These are phyloP conservation scores for Nephila pilipes DNA, from an alignment of 1,140 invertebrate genomes.

Conservation along the genomic window DNA sequence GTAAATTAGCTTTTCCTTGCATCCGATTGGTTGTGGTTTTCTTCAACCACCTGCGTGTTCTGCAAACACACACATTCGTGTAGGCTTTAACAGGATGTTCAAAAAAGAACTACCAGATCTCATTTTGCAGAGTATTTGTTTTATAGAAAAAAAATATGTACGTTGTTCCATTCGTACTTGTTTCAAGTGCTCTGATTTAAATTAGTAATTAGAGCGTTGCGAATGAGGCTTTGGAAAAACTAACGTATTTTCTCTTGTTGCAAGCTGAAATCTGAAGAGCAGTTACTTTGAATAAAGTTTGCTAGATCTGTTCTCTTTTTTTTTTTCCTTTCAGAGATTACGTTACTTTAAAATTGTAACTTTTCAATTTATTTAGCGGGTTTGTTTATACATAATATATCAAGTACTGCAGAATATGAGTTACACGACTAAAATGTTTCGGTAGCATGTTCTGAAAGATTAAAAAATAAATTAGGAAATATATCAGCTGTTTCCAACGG, in stretches of 20 bases:
- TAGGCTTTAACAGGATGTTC: constrained; percentile 45
- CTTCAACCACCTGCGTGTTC: constrained; percentile 50
- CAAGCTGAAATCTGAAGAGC: not conserved
- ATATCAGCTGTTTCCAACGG: too few species aligned
- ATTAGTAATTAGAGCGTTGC: constrained; percentile 44
- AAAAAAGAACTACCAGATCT: not conserved
- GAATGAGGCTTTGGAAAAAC: not conserved
- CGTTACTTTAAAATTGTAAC: not conserved
- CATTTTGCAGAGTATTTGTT: not conserved
- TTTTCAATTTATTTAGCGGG: too few species aligned
- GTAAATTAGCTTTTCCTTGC: not conserved
- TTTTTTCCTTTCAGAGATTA: not conserved
- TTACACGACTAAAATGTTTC: too few species aligned
- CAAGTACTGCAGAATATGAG: too few species aligned
- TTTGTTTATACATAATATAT: too few species aligned
- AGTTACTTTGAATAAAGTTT: too few species aligned
- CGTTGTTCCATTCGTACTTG: constrained; percentile 21
- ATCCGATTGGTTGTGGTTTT: constrained; percentile 51
- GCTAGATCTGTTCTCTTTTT: not conserved
- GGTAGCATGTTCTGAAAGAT: too few species aligned
- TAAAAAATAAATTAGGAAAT: too few species aligned
- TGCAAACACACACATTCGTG: constrained; percentile 47
- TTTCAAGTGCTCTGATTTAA: constrained; percentile 7
- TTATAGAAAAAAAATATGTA: not conserved
- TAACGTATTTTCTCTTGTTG: too few species aligned